These are phyloP conservation scores for Pollenia labialis DNA, from an alignment of 2,888 invertebrate genomes.

Conservation along the genomic window DNA sequence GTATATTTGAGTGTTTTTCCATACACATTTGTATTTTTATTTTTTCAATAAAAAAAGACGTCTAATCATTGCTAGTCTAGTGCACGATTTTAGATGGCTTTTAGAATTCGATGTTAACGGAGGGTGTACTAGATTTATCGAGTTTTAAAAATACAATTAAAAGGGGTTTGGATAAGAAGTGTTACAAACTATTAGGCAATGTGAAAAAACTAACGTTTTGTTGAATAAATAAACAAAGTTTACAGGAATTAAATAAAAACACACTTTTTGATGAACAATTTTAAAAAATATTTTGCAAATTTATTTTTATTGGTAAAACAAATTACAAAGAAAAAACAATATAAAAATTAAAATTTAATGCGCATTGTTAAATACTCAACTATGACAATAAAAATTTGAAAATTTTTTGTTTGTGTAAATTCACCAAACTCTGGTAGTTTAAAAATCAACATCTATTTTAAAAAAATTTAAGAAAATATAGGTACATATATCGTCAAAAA, in stretches of 20 bases:
- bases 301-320: background rate
- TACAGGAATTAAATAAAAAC: constrained; percentile 14
- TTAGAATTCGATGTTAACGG: constrained; percentile 76
- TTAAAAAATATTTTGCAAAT: background rate
- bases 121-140: constrained; percentile 71
- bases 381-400: no score
- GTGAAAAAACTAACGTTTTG: no score
- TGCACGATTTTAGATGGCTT: constrained; percentile 75
- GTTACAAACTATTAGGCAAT: background rate
- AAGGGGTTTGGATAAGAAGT: constrained; percentile 42
- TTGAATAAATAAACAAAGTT: background rate
- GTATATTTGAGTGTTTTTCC: constrained; percentile 38
- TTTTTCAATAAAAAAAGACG: constrained; percentile 67
- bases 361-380: no score
- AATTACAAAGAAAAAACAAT: background rate
- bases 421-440: no score
- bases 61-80: constrained; percentile 73
- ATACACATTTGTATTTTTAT: constrained; percentile 54
- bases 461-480: no score
- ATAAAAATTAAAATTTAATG: background rate
- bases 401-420: no score
- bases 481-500: no score
- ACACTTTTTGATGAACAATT: constrained; percentile 9
- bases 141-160: constrained; percentile 58
- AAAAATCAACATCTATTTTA: no score